Conservation (phyloP, 1,140 invertebrate genomes). For the Drosophila sp. region DNA sequence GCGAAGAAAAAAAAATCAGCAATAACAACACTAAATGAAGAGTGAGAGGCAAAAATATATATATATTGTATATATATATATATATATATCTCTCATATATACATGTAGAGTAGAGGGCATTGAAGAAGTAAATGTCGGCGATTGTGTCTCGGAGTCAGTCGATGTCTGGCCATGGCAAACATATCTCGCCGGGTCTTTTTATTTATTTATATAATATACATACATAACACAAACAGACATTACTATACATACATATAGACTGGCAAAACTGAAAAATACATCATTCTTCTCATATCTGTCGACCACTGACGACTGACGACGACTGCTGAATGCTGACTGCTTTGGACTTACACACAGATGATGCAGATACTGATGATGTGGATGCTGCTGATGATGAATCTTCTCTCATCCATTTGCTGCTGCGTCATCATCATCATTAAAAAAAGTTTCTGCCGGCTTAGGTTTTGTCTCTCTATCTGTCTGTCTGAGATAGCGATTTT, state of each 20-base stretch:
- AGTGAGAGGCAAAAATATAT: constrained; percentile 16
- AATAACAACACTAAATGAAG: constrained; percentile 31
- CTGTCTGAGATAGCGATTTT: constrained; percentile 4
- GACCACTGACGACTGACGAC: constrained; percentile 9
- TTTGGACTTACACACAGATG: constrained; percentile 2
- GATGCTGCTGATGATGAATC: neutral
- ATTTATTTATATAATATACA: constrained; percentile 53
- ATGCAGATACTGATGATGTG: neutral
- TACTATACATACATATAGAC: constrained; percentile 12
- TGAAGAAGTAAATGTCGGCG: constrained; percentile 28
- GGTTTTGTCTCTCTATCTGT: neutral
- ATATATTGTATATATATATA: constrained; percentile 1
- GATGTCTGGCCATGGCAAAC: constrained; percentile 64
- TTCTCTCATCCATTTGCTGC: constrained; percentile 3
- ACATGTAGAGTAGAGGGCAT: constrained; percentile 11
- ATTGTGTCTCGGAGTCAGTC: constrained; percentile 31
- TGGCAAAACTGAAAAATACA: neutral
- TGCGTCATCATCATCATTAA: constrained; percentile 1
- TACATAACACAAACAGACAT: constrained; percentile 23
- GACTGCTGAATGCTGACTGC: constrained; percentile 12
- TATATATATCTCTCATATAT: constrained; percentile 1
- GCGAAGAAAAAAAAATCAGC: constrained; percentile 50
- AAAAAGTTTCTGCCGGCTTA: neutral
- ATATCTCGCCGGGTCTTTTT: constrained; percentile 39
- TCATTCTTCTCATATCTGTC: constrained; percentile 12